Conservation (phyloP, 2,113 vertebrate species). For the Amia ocellicauda region DNA sequence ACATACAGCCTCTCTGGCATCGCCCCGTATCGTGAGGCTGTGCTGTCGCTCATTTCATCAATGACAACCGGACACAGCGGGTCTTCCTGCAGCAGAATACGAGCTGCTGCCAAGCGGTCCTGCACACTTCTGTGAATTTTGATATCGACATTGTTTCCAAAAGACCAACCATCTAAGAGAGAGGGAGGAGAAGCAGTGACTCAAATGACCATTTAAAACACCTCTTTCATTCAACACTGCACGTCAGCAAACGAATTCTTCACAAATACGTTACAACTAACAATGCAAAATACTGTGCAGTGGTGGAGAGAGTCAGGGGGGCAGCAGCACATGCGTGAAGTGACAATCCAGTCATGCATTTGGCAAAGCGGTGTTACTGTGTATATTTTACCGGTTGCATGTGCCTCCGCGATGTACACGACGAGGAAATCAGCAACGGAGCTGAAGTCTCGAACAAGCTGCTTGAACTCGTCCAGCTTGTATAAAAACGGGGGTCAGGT, state of each 20-base stretch:
- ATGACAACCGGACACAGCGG: conserved; percentile 84
- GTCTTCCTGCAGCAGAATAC: conserved; percentile 63
- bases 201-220: no score
- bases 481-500: conserved; percentile 91
- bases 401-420: conserved; percentile 88
- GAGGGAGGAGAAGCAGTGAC: no score
- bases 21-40: conserved; percentile 73
- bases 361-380: no score
- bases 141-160: conserved; percentile 82
- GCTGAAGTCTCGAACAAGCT: conserved; percentile 78
- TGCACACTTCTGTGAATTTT: conserved; percentile 74
- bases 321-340: neutral
- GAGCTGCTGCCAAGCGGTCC: conserved; percentile 75
- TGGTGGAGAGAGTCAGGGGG: no score
- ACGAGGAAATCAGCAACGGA: conserved; percentile 81
- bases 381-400: conserved; percentile 79
- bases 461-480: conserved; percentile 86
- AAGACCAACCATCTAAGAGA: conserved; percentile 83
- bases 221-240: no score
- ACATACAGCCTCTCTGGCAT: conserved; percentile 85
- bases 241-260: no score
- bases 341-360: no score
- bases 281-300: no score
- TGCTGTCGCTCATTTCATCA: conserved; percentile 77
- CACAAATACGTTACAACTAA: neutral